Conservation (phyloP, 1,140 invertebrate genomes). For the Procambarus clarkii region DNA sequence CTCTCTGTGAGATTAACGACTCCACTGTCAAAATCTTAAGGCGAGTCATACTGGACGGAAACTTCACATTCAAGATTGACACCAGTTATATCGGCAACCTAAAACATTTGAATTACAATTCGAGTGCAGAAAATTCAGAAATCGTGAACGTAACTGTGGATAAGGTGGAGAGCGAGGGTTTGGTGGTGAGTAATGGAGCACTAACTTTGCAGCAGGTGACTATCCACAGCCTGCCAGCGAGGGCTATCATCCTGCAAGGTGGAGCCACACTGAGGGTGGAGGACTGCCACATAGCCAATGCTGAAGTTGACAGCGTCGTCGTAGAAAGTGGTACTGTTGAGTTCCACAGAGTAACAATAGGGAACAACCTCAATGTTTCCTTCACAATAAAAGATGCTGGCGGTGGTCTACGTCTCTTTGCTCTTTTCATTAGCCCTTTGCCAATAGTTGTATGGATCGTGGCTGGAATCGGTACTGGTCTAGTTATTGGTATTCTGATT, state of each 20-base stretch:
- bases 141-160: background rate
- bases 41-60: background rate
- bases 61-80: background rate
- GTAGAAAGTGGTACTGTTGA: background rate
- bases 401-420: background rate
- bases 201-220: background rate
- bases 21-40: background rate
- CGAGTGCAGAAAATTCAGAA: background rate
- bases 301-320: background rate
- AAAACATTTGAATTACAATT: background rate
- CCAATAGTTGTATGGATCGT: background rate
- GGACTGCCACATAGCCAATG: background rate
- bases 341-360: background rate
- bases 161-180: background rate
- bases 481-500: background rate
- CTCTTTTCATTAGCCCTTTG: background rate
- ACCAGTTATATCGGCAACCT: background rate
- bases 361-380: background rate
- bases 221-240: background rate
- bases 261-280: background rate
- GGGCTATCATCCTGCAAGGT: background rate
- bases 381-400: background rate
- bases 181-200: background rate
- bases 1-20: background rate
- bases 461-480: background rate